phyloP scores from a whole-genome alignment of 2,888 invertebrate genomes.

The Epirrita christyi region DNA sequence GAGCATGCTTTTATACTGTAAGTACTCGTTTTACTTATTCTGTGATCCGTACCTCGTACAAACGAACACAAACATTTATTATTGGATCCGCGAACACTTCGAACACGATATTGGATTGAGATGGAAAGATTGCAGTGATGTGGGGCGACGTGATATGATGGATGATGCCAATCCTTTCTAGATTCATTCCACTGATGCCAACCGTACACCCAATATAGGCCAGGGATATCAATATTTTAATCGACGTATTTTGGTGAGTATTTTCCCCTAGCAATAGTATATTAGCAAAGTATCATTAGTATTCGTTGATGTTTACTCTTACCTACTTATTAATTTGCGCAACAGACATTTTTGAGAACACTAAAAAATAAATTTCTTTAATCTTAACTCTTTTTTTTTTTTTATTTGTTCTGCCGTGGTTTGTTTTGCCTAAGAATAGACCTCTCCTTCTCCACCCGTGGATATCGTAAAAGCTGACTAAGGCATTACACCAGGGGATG shows the following conservation, averaged over 20 bases:
- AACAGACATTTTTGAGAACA: too few relatives aligned
- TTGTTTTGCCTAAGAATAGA: too few relatives aligned
- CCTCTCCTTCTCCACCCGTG: too few relatives aligned
- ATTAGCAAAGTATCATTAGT: too few relatives aligned
- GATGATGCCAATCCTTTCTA: slow-evolving; percentile 55
- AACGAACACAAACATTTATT: slow-evolving; percentile 36
- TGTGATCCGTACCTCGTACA: slow-evolving; percentile 13
- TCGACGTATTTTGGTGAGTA: background rate
- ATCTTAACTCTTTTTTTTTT: too few relatives aligned
- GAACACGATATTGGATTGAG: slow-evolving; percentile 56
- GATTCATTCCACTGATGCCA: slow-evolving; percentile 42
- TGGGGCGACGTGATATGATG: slow-evolving; percentile 56
- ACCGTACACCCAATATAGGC: slow-evolving; percentile 8
- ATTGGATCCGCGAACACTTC: slow-evolving; percentile 47
- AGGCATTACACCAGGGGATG: too few relatives aligned
- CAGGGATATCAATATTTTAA: slow-evolving; percentile 17
- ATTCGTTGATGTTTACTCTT: background rate
- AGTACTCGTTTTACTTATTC: background rate
- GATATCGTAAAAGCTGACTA: too few relatives aligned
- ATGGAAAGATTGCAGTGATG: slow-evolving; percentile 59
- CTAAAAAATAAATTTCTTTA: too few relatives aligned
- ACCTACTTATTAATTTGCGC: too few relatives aligned
- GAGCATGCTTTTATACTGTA: background rate
- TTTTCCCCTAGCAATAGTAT: too few relatives aligned
- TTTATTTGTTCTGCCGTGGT: too few relatives aligned